These are phyloP conservation scores for Bhutanitis thaidina DNA, from an alignment of 2,888 invertebrate genomes.

Conservation along the genomic window DNA sequence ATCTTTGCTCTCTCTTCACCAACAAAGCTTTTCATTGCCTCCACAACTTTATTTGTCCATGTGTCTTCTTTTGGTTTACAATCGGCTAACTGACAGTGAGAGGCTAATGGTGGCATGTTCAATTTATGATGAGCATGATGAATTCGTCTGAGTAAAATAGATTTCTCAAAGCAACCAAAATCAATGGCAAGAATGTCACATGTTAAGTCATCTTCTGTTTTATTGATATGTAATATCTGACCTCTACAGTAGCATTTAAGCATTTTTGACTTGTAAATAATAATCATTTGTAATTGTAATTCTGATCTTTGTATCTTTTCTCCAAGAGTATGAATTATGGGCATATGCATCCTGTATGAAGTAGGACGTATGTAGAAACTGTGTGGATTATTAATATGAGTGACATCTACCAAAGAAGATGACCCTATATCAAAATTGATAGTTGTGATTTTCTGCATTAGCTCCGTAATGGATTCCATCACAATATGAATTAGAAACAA, in stretches of 20 bases:
- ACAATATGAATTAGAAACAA: background rate
- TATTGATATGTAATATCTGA: constrained; percentile 23
- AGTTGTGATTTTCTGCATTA: constrained; percentile 1
- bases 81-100: constrained; percentile 32
- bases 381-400: constrained; percentile 25
- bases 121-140: constrained; percentile 15
- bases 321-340: constrained; percentile 4
- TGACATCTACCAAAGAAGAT: constrained; percentile 24
- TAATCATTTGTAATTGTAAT: background rate
- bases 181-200: constrained; percentile 36
- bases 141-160: constrained; percentile 25
- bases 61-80: constrained; percentile 28
- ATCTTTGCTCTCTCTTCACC: constrained; percentile 31
- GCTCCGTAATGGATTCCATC: constrained; percentile 9
- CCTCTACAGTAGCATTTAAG: constrained; percentile 17
- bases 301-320: background rate
- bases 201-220: background rate
- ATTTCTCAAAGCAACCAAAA: constrained; percentile 33
- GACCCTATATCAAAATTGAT: constrained; percentile 13
- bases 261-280: constrained; percentile 12
- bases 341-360: constrained; percentile 18
- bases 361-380: constrained; percentile 28
- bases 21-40: constrained; percentile 34
- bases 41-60: constrained; percentile 25
- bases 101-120: constrained; percentile 27